Evolutionary conservation across 2,113 vertebrate genomes (phyloP).

Genomic region (Melanerpes aurifrons): DNA sequence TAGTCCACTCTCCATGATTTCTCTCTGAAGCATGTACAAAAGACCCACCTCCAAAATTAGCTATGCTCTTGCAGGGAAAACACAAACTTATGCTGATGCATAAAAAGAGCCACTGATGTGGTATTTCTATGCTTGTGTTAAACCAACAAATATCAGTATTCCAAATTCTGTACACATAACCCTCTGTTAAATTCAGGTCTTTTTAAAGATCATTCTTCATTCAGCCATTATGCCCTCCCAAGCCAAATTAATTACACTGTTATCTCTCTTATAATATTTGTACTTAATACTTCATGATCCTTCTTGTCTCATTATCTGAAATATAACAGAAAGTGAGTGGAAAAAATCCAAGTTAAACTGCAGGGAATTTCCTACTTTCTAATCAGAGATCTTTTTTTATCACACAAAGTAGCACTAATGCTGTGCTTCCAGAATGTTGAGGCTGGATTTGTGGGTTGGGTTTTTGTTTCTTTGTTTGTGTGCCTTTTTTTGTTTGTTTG

Average conservation of each 20-base stretch:
- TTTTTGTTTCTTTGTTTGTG: neutral
- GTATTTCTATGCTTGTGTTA: neutral
- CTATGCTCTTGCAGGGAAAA: neutral
- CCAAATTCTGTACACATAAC: neutral
- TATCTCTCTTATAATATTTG: neutral
- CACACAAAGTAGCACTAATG: neutral
- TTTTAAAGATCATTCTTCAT: neutral
- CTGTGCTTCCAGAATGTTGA: neutral
- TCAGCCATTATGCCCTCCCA: neutral
- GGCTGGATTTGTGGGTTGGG: neutral
- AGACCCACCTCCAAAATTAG: neutral
- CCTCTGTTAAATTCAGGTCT: neutral
- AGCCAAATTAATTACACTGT: neutral
- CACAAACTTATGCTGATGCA: neutral
- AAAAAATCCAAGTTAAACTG: constrained; percentile 1
- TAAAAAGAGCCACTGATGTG: neutral
- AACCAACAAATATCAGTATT: neutral
- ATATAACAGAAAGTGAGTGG: neutral
- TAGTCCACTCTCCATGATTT: neutral
- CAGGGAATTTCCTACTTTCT: constrained; percentile 4
- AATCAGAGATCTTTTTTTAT: neutral
- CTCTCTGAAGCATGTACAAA: neutral
- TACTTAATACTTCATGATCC: neutral
- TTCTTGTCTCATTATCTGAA: neutral
- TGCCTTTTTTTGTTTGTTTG: neutral